phyloP scores from a whole-genome alignment of 1,140 invertebrate species.

The Eupeodes corollae region DNA sequence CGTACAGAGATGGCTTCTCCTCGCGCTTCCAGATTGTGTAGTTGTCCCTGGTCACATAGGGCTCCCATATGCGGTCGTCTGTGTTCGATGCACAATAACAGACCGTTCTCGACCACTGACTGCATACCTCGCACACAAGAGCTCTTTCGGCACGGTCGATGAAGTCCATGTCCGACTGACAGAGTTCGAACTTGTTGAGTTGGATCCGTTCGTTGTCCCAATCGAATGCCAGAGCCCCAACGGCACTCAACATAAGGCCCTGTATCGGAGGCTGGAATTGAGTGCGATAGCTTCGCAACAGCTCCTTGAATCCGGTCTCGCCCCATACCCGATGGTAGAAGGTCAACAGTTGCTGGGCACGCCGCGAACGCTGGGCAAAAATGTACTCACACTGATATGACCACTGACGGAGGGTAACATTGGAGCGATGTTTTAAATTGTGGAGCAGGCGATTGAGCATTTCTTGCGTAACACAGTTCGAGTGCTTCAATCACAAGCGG shows the following conservation, averaged over 20 bases:
- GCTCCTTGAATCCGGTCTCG: conserved; percentile 43
- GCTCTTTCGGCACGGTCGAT: conserved; percentile 22
- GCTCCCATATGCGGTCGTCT: conserved; percentile 53
- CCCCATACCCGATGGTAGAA: conserved; percentile 52
- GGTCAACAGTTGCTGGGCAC: conserved; percentile 48
- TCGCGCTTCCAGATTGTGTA: conserved; percentile 70
- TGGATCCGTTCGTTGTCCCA: conserved; percentile 25
- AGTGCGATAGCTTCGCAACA: conserved; percentile 41
- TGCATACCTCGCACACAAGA: conserved; percentile 40
- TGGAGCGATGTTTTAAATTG: conserved; percentile 39
- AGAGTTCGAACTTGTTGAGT: conserved; percentile 24
- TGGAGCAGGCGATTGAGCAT: conserved; percentile 24
- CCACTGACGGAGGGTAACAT: conserved; percentile 41
- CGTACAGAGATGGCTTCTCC: conserved; percentile 53
- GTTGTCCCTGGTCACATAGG: conserved; percentile 66
- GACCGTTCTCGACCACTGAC: conserved; percentile 43
- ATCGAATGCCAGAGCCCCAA: conserved; percentile 29
- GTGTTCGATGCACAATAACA: conserved; percentile 44
- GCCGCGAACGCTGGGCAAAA: conserved; percentile 46
- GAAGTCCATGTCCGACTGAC: conserved; percentile 25
- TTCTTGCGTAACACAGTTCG: no score
- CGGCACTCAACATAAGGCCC: conserved; percentile 25
- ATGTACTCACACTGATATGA: conserved; percentile 51
- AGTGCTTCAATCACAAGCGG: no score
- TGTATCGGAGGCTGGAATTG: conserved; percentile 23